Evolutionary conservation across 2,797 vertebrate species (phyloP).

Genomic region (Euthynnus affinis): DNA sequence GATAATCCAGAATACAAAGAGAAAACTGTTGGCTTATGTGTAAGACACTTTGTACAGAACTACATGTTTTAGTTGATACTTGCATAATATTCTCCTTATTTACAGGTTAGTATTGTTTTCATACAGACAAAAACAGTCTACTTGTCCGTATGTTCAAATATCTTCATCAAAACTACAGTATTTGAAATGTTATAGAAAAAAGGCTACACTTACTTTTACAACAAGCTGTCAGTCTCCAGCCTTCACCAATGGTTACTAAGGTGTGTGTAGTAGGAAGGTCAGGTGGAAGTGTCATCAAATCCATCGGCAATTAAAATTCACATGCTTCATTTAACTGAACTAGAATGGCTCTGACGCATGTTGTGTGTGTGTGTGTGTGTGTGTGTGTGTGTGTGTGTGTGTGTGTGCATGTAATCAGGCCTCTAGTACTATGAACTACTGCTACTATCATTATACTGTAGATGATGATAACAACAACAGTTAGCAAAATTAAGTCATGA

Average conservation of each 20-base stretch:
- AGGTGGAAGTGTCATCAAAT: conserved; percentile 49
- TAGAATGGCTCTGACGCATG: conserved; percentile 34
- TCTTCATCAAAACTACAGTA: neutral
- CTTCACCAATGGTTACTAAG: neutral
- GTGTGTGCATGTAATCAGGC: neutral
- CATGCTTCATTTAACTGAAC: conserved; percentile 72
- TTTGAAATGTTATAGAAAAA: conserved; percentile 5
- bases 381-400: too few species aligned
- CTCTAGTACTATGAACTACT: too few species aligned
- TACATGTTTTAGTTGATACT: neutral
- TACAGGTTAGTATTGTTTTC: neutral
- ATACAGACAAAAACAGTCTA: neutral
- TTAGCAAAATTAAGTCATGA: neutral
- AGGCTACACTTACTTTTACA: conserved; percentile 59
- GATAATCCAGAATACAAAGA: neutral
- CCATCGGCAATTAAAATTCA: conserved; percentile 78
- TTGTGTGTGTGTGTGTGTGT: conserved; percentile 11
- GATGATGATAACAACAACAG: neutral
- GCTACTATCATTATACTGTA: neutral
- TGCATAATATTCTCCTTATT: neutral
- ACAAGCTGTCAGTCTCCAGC: conserved; percentile 14
- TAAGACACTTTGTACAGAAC: too few species aligned
- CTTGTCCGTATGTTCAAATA: neutral
- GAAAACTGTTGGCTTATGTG: neutral
- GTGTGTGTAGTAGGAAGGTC: conserved; percentile 11